Base-by-base conservation (phyloP, 2,888 invertebrate species). In the Eupithecia inturbata region DNA sequence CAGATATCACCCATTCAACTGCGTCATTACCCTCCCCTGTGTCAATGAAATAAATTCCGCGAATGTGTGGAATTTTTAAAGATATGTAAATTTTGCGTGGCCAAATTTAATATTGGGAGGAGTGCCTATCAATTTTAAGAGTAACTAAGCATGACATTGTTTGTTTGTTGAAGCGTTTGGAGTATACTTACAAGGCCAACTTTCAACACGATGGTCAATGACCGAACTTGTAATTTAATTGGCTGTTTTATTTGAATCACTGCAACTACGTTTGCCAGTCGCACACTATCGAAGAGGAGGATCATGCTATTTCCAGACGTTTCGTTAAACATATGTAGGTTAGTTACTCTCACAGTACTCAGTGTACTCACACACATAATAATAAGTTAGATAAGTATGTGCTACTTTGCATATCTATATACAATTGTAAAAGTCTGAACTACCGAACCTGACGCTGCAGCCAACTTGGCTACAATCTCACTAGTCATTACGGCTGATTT, bases 1-100 rank as follows among this genome's bases (percentile, higher is more conserved):
- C 2, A 68, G 26, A 53, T 45, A 36, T 57, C 41, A 41, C 70
- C 70, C 72, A 72, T 67, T 70, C 64, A 78, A 77, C 76, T 78
- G 72, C 77, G 75, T 79, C 76, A 77, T 77, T 76, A 77, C 75
- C 73, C 67, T 57, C 1, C 78, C 71, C 77, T 68, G 75, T 81
- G 79, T 81, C 79, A 82, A 82, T 82, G 79, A 81, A 80, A 82
- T 81, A 80, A 80, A 81, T 82, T 80, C 77, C 63, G 71, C 73
- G 78, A 77, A 77, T 79, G 79, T 78, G 78, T 77, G 78, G 76
- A 80, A 81, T 82, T 83, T 84, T 84, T 82, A 80, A 81, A 81
- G 77, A 77, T 79, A 82, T 82, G 82, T 79, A 83, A 84, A 83
- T 82, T 82, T 74, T 71, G 77, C 79, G 80, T 74, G 77, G 71